Evolutionary conservation across 1,140 invertebrate genomes (phyloP), one percentile per base, ranked within the genome.

Genomic region (Gonioctena quinquepunctata): DNA sequence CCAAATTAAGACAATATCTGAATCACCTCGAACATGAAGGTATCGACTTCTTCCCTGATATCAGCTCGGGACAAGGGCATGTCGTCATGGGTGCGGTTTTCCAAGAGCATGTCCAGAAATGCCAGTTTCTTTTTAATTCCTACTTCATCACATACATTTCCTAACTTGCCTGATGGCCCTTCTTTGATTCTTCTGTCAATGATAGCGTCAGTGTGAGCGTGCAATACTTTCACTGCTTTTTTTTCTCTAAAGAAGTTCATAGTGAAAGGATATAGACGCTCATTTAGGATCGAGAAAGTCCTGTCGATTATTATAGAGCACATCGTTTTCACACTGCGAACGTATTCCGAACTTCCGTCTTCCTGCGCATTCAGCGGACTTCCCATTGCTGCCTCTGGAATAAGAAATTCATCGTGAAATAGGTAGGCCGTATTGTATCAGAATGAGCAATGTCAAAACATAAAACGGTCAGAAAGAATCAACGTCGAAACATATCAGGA

Each of bases 21-120:
- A n/a, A n/a, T 42, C 16, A 91, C 91, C 86, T 92, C 91, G 82
- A 93, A 93, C 89, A 92, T 94, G 78, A 95, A 95, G 3, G 93
- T 95, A 77, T 95, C 93, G 5, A 94, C 92, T 86, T 95, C 93
- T 80, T 94, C 93, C 60, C 90, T 84, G 57, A 95, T 92, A 76
- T 92, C 89, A 66, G 88, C 86, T 70, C 89, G 85, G 0, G 86
- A 81, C 18, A 94, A 82, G 5, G 83, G 81, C 5, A 83, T 80
- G 4, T 86, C 89, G 60, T 89, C 84, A 23, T 87, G 80, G 85
- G 13, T 61, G 3, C 77, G 80, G 66, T 84, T 84, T 76, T 89
- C 86, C 23, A 94, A 85, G 6, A 94, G 79, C 49, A 92, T 81
- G 83, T 94, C 93, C 56, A 95, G 83, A 80, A 95, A 94, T 1